Evolutionary conservation across 2,113 vertebrate species (phyloP), one percentile per base, ranked within the genome.

Genomic region (Macquaria australasica): DNA sequence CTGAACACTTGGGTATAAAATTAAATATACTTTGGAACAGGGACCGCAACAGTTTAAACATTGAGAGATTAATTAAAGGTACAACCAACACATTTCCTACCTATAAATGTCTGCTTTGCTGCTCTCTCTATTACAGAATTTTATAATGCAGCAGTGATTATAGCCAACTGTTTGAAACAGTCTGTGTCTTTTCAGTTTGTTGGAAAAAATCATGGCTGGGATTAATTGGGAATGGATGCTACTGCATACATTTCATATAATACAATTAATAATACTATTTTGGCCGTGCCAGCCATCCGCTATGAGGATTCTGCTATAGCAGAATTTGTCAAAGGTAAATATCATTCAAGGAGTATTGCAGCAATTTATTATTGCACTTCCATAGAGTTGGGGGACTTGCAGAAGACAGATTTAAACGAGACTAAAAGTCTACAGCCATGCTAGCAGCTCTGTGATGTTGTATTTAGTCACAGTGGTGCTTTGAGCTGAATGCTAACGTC

Each of bases 41-140:
- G 12, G 41, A 28, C 21, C n/a, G 9, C 51, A 34, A 15, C 68
- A 77, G 63, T 66, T 83, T 74, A 66, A 81, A 83, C 64, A 76
- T 14, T 41, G 43, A 34, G 58, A 55, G 31, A 75, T 73, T 72
- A 74, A 81, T 68, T 50, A 68, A 45, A 63, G 55, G 43, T 23
- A 43, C n/a, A 48, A 21, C 12, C 18, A 71, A 55, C 9, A 20
- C 34, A 31, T 41, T 34, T 74, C 45, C 62, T 39, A 41, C 31
- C 58, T 68, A 15, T 45, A 66, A 16, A 58, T 25, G 21, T 77
- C 60, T 72, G 20, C 64, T 71, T 51, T 51, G 41, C 41, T 43
- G 21, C n/a, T 31, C 67, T 68, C 23, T 51, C 9, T 20, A 21
- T 31, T 50, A 37, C 28, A 39, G 28, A 16, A 8, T 5, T 11